These are phyloP conservation scores for Corticium candelabrum DNA, from an alignment of 37 sponge, comb jelly and placozoan genomes.

Conservation along the genomic window DNA sequence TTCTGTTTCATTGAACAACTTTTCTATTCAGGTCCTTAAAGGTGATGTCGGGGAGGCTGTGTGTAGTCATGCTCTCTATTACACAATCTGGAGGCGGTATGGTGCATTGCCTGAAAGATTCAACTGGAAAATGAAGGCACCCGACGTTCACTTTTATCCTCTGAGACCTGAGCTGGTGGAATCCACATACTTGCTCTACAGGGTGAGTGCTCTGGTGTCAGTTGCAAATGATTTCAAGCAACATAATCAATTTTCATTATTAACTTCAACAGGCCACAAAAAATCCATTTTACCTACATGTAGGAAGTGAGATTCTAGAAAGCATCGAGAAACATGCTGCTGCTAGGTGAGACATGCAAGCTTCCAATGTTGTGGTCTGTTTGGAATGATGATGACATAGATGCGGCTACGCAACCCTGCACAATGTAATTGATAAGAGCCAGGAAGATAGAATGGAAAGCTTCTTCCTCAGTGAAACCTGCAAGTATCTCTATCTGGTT, in stretches of 20 bases:
- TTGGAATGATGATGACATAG: too few relatives aligned
- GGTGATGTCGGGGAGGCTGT: conserved; percentile 92
- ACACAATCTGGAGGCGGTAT: conserved; percentile 84
- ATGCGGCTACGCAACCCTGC: conserved; percentile 94
- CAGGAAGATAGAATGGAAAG: conserved; percentile 98
- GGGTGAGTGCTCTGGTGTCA: conserved; percentile 22
- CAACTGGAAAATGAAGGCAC: conserved; percentile 57
- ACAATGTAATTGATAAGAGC: conserved; percentile 78
- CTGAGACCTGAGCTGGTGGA: conserved; percentile 93
- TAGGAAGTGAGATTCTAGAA: conserved; percentile 79
- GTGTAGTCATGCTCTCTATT: conserved; percentile 85
- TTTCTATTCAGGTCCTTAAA: conserved; percentile 55
- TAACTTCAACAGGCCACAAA: conserved; percentile 54
- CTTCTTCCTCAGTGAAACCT: conserved; percentile 97
- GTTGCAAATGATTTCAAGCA: neutral
- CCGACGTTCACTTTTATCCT: conserved; percentile 81
- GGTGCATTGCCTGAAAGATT: conserved; percentile 87
- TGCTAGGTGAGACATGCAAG: conserved; percentile 42
- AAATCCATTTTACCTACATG: conserved; percentile 93
- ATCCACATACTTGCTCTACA: conserved; percentile 90
- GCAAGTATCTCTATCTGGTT: conserved; percentile 91
- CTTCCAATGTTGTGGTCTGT: too few relatives aligned
- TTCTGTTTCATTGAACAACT: neutral
- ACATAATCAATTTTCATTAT: neutral
- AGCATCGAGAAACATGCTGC: conserved; percentile 59